Evolutionary conservation across 2,888 invertebrate genomes (phyloP), one percentile per base, ranked within the genome.

Genomic region (Sarcophaga rosellei): DNA sequence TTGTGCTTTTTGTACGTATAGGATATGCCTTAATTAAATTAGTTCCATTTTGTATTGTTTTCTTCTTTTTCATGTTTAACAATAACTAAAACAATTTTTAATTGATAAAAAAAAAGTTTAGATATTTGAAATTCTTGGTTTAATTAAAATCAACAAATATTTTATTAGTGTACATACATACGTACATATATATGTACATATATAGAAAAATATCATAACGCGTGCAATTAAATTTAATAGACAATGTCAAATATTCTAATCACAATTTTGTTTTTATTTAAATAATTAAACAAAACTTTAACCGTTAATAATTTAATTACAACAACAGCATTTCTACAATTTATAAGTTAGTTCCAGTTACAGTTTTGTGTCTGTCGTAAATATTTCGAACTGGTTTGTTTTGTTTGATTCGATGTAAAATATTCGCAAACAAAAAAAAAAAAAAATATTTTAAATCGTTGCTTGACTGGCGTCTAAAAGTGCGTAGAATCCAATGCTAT

Each of bases 381-480:
- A 17, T 17, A 17, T 12, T 17, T 15, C 53, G 4, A 82, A 82
- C 76, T 6, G 20, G 70, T 77, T 72, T 72, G 11, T 61, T 35
- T 35, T 76, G 59, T 47, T 47, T 66, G 11, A 15, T 72, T 68
- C 25, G 12, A 74, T 15, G 0, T 53, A 61, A 62, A 73, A 17
- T 45, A 10, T 68, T 66, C 57, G 73, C 61, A 68, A 45, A 62
- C 15, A 73, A 63, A 63, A 25, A 12, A 78, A 63, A 63, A 6
- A 74, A 79, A 65, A 61, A 78, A 84, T 84, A 63, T 66, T 81
- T 81, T 68, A 77, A 81, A 83, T 77, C 65, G 47, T 81, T 86
- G 80, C 77, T 81, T 86, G 80, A 77, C 45, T 84, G 81, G 84
- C 86, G 86, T 84, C 84, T 78, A 74, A 80, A 84, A 76, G 79